Evolutionary conservation across 2,888 invertebrate genomes (phyloP), one percentile per base, ranked within the genome.

Genomic region (Brachypterus glaber): DNA sequence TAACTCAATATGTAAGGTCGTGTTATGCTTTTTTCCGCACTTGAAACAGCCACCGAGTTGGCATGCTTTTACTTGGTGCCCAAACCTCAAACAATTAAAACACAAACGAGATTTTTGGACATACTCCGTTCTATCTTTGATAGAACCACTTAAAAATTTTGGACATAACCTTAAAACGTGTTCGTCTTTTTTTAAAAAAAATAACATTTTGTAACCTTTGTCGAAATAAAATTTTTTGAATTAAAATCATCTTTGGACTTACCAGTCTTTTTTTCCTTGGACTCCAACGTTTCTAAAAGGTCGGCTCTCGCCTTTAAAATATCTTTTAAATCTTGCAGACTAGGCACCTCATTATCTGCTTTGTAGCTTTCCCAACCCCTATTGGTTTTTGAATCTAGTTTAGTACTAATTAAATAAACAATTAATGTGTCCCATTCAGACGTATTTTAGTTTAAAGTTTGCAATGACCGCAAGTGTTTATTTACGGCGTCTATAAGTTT

Each of bases 401-500:
- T 45, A 2, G 13, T 33, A 48, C n/a, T 7, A 45, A n/a, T n/a
- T n/a, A n/a, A n/a, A n/a, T n/a, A n/a, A n/a, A n/a, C n/a, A n/a
- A n/a, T n/a, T n/a, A n/a, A 15, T 4, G 41, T 34, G 25, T 47
- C 40, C 48, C 47, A 50, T 15, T 42, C 5, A 12, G 41, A 18
- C 7, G 38, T 41, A 4, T 40, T 41, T 33, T 46, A 35, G 4
- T 31, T 37, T 17, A 50, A 35, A 8, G 30, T 17, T 15, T 46
- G 17, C 14, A 51, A 33, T 13, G 45, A 34, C 5, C 45, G 33
- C 7, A 48, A 12, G 40, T 49, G 41, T 40, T 47, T 45, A 9
- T 31, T 33, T 11, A 41, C 32, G 14, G 26, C 26, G 27, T 50
- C 50, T 3, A 41, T 18, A 14, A 51, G 31, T 27, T 42, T 33